Percentiles rank a stretch among this genome's conserved stretches.
Conservation (phyloP, 2,113 vertebrate genomes). For the Trochalopteron elliotii region DNA sequence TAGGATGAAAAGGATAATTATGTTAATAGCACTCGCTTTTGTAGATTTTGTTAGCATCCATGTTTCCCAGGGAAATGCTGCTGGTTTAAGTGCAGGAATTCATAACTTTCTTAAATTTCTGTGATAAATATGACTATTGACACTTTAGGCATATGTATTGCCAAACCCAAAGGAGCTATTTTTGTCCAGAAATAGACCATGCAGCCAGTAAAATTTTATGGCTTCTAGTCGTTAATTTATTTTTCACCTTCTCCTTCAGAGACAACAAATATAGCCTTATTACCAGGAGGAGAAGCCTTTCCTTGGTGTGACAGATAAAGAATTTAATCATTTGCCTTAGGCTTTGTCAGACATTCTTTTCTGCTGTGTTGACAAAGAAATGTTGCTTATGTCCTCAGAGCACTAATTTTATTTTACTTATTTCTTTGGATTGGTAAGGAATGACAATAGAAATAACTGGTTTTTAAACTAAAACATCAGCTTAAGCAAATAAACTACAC, state of each 20-base stretch:
- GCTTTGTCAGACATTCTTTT: constrained; percentile 1
- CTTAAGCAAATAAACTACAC: not conserved
- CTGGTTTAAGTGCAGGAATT: not conserved
- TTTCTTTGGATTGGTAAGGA: not conserved
- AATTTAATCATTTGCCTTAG: constrained; percentile 35
- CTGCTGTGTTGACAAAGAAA: constrained; percentile 18
- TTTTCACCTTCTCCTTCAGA: constrained; percentile 34
- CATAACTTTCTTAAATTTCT: not conserved
- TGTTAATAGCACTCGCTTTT: not conserved
- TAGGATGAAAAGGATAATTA: not conserved
- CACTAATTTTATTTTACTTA: not conserved
- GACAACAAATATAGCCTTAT: not conserved
- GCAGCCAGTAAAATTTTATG: not conserved
- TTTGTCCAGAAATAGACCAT: not conserved
- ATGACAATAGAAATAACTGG: not conserved
- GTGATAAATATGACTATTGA: not conserved
- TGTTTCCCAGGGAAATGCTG: not conserved
- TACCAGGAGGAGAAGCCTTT: constrained; percentile 6
- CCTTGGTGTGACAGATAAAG: constrained; percentile 16
- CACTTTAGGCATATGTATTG: not conserved
- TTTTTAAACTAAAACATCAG: not conserved
- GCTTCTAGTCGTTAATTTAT: constrained; percentile 5
- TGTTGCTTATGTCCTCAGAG: not conserved
- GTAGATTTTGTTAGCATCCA: not conserved
- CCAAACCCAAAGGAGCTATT: not conserved